Evolutionary conservation across 30 jellyfish, hydroid and myxozoan species (phyloP).

Genomic region (Sanderia malayensis): DNA sequence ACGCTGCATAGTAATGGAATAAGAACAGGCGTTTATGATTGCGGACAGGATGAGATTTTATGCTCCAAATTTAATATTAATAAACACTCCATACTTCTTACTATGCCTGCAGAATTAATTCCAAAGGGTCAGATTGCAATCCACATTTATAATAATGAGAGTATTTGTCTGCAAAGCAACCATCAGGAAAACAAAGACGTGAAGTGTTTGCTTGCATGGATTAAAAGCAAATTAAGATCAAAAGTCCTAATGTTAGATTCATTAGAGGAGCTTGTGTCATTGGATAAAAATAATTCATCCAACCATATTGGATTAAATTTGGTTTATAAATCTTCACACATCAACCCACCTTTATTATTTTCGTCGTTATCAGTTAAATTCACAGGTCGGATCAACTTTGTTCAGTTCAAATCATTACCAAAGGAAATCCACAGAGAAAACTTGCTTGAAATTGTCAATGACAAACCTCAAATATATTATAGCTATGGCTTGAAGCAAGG

Average conservation of each 20-base stretch:
- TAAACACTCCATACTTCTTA: slow-evolving; percentile 54
- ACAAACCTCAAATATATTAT: slow-evolving; percentile 37
- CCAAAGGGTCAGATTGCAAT: slow-evolving; percentile 89
- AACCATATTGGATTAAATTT: slow-evolving; percentile 19
- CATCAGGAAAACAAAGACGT: slow-evolving; percentile 15
- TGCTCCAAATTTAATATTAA: slow-evolving; percentile 38
- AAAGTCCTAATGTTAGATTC: slow-evolving; percentile 42
- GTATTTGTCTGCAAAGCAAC: slow-evolving; percentile 27
- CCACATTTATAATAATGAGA: slow-evolving; percentile 36
- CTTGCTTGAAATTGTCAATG: slow-evolving; percentile 1
- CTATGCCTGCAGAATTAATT: slow-evolving; percentile 83
- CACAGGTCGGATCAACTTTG: slow-evolving; percentile 81
- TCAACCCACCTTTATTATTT: slow-evolving; percentile 62
- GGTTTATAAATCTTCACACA: slow-evolving; percentile 41
- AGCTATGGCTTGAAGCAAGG: slow-evolving; percentile 76
- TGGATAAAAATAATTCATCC: background rate
- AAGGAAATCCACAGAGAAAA: background rate
- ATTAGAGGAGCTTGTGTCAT: slow-evolving; percentile 13
- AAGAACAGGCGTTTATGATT: slow-evolving; percentile 70
- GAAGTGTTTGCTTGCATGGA: slow-evolving; percentile 64
- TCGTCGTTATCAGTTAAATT: slow-evolving; percentile 88
- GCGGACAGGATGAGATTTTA: slow-evolving; percentile 50
- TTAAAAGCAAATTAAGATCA: slow-evolving; percentile 56
- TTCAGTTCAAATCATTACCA: slow-evolving; percentile 46
- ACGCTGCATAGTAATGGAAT: slow-evolving; percentile 63